Evolutionary conservation across 2,888 invertebrate species (phyloP).

Genomic region (Ernsta delagoae): DNA sequence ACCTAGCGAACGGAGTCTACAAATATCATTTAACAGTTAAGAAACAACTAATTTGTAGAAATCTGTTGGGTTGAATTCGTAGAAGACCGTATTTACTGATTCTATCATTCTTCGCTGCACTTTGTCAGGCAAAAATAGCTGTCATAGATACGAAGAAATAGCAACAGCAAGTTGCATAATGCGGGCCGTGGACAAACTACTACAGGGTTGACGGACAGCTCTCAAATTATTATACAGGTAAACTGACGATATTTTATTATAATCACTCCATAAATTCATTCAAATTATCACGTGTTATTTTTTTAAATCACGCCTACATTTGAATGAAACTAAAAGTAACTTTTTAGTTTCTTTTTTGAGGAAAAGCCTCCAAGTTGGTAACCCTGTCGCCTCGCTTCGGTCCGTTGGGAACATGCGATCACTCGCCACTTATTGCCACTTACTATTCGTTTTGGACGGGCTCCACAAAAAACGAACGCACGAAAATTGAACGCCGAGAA

Average conservation of each 20-base stretch:
- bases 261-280: no score
- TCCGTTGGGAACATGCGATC: background rate
- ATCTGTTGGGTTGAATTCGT: no score
- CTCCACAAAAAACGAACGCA: background rate
- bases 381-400: background rate
- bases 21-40: no score
- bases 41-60: no score
- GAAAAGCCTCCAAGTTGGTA: background rate
- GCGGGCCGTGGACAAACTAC: background rate
- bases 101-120: background rate
- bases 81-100: background rate
- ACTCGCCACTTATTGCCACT: background rate
- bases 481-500: background rate
- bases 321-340: no score
- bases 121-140: background rate
- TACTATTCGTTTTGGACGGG: background rate
- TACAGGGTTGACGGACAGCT: background rate
- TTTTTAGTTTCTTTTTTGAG: background rate
- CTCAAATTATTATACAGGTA: no score
- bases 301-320: no score
- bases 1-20: no score
- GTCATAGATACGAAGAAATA: background rate
- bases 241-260: no score
- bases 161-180: conserved; percentile 2
- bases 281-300: no score